A percentile compares a stretch with the other conserved stretches of the same genome.
Conservation (phyloP, 2,113 vertebrate genomes). For the Cryptomyrus ogoouensis region DNA sequence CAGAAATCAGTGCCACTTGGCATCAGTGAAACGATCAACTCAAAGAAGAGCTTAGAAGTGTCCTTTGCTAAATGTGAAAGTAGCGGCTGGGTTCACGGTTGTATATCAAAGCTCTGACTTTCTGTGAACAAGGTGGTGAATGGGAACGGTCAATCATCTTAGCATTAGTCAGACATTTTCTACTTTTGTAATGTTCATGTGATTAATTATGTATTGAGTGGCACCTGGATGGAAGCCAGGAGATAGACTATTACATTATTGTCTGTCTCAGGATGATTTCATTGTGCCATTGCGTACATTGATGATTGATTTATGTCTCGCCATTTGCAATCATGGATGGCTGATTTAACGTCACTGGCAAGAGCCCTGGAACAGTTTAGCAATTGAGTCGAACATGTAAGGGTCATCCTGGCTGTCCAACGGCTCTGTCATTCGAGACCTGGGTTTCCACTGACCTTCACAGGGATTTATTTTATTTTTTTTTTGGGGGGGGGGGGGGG, state of each 20-base stretch:
- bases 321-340: not conserved
- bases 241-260: conserved; percentile 12
- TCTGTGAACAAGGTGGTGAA: conserved; percentile 22
- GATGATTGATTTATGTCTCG: not conserved
- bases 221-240: conserved; percentile 35
- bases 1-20: not conserved
- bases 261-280: conserved; percentile 10
- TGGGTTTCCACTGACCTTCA: not conserved
- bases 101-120: not conserved
- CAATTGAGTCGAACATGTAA: not conserved
- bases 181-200: conserved; percentile 30
- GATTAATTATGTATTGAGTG: conserved; percentile 37
- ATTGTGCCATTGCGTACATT: not conserved
- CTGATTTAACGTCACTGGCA: not conserved
- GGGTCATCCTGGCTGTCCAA: not conserved
- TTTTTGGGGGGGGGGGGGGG: not conserved
- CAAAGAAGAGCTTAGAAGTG: not conserved
- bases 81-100: not conserved
- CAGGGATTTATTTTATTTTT: not conserved
- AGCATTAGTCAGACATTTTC: conserved; percentile 41
- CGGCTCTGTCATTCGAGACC: not conserved
- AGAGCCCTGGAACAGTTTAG: not conserved
- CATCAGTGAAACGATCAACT: not conserved
- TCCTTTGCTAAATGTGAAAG: not conserved
- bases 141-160: conserved; percentile 35